Percentiles rank a stretch among this genome's conserved stretches.
Evolutionary conservation across 2,888 invertebrate genomes (phyloP).

Genomic region (Ichneumoninae sp.): DNA sequence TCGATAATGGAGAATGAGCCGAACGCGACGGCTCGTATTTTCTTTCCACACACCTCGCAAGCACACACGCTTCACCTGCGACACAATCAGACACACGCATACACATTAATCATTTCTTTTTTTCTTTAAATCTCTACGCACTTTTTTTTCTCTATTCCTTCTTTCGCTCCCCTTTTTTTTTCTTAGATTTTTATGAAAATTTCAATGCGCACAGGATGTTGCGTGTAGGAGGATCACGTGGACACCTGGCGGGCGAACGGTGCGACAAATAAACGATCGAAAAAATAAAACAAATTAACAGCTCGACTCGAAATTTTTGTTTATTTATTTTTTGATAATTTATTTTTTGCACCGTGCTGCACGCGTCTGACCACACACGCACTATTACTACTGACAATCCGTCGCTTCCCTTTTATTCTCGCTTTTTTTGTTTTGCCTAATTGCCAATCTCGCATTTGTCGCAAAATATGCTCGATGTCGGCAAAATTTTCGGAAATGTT

Average conservation of each 20-base stretch:
- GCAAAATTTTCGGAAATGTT: constrained; percentile 5
- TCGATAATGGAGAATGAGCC: constrained; percentile 31
- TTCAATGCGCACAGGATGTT: neutral
- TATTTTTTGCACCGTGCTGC: constrained; percentile 3
- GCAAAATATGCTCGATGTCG: neutral
- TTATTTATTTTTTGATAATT: neutral
- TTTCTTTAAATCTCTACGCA: neutral
- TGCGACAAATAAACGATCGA: neutral
- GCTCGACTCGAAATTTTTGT: too few species aligned
- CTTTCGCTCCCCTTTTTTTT: constrained; percentile 11
- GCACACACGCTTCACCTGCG: constrained; percentile 12
- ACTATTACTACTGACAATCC: neutral
- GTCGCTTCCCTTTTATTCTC: constrained; percentile 5
- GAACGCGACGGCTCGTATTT: constrained; percentile 26
- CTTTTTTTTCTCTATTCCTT: constrained; percentile 7
- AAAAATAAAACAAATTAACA: neutral
- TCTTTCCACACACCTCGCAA: neutral
- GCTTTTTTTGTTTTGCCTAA: neutral
- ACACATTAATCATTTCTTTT: constrained; percentile 3
- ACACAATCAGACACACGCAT: constrained; percentile 15
- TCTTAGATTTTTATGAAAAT: neutral
- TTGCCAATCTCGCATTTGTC: neutral
- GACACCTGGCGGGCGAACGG: neutral
- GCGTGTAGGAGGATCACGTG: neutral
- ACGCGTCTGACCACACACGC: constrained; percentile 9